Conservation (phyloP, 2,888 invertebrate genomes). For the Limnephilus auricula region DNA sequence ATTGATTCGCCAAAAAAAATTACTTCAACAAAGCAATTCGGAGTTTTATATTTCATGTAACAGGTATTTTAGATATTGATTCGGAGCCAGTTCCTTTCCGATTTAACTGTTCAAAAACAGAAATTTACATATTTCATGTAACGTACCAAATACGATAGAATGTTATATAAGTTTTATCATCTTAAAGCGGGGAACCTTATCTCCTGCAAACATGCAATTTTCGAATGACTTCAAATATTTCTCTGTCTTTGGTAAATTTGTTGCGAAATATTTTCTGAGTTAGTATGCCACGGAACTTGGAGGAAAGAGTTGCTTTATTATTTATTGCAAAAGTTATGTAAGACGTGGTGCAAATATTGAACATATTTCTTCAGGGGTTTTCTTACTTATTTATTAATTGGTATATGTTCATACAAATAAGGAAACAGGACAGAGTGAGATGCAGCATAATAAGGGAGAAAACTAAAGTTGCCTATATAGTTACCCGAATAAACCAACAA, state of each 20-base stretch:
- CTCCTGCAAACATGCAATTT: background rate
- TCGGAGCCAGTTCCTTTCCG: too few relatives aligned
- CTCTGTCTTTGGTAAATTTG: background rate
- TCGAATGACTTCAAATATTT: background rate
- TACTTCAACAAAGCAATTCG: too few relatives aligned
- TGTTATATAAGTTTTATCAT: background rate
- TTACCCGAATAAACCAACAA: too few relatives aligned
- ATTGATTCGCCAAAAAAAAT: too few relatives aligned
- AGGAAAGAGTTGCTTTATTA: background rate
- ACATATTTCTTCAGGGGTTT: background rate
- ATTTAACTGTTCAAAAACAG: too few relatives aligned
- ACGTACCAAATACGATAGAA: background rate
- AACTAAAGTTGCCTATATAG: too few relatives aligned
- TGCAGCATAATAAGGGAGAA: too few relatives aligned
- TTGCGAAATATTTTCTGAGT: background rate
- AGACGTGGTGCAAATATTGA: conserved; percentile 2
- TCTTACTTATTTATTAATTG: background rate
- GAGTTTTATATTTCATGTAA: too few relatives aligned
- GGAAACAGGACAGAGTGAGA: too few relatives aligned
- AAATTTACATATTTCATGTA: background rate
- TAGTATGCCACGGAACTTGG: background rate
- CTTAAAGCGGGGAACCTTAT: background rate
- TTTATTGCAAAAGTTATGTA: background rate
- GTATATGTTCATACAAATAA: background rate
- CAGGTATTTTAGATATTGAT: too few relatives aligned